Conservation (phyloP, 2,888 invertebrate species). For the Oasisia sp. region DNA sequence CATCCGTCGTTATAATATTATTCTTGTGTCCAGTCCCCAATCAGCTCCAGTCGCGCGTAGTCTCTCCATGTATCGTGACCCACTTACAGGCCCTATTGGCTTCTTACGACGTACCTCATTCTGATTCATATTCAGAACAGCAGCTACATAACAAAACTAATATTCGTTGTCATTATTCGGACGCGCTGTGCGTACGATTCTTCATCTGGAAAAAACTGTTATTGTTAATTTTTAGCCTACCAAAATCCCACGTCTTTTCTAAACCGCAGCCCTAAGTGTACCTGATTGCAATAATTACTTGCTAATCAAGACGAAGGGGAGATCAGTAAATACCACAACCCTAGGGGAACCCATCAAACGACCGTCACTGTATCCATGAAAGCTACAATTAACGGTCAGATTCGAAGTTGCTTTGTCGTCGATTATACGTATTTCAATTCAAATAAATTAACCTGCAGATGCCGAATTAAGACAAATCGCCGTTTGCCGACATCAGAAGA, state of each 20-base stretch:
- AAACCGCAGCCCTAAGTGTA: neutral
- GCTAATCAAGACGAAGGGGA: neutral
- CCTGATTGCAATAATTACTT: neutral
- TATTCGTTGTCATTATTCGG: neutral
- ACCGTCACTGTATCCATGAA: neutral
- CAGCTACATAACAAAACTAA: too few relatives aligned
- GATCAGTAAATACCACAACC: neutral
- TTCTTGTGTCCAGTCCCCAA: too few relatives aligned
- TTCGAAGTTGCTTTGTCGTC: neutral
- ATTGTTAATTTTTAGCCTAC: neutral
- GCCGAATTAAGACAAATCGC: constrained; percentile 1
- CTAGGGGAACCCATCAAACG: neutral
- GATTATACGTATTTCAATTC: constrained; percentile 4
- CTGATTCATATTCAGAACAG: too few relatives aligned
- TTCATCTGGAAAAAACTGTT: neutral
- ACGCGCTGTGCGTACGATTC: neutral
- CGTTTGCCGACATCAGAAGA: neutral
- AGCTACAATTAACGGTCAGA: neutral
- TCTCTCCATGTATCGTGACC: too few relatives aligned
- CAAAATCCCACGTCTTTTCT: neutral
- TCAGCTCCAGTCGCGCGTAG: too few relatives aligned
- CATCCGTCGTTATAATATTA: too few relatives aligned
- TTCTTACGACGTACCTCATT: too few relatives aligned
- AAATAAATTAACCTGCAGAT: constrained; percentile 11
- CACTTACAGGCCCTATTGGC: too few relatives aligned